Evolutionary conservation across 2,888 invertebrate species (phyloP), one percentile per base, ranked within the genome.

Genomic region (Ceraclea dissimilis): DNA sequence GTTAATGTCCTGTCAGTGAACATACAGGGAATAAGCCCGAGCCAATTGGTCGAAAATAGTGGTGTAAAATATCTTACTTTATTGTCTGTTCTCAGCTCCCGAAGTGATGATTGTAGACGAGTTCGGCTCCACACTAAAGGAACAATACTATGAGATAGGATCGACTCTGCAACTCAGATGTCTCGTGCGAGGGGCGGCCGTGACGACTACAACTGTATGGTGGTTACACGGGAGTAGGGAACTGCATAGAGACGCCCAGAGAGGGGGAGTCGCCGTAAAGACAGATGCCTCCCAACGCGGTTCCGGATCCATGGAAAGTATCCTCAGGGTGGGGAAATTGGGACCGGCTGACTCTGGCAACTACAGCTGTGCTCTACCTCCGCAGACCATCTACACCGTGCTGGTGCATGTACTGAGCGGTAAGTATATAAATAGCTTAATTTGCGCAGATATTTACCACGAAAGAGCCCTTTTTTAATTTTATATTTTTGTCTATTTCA

Each of bases 381-480:
- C 85, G 43, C 83, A 84, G 13, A 75, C 80, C 21, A 79, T 84
- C 0, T 82, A 85, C 63, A 82, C 81, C 11, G 84, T 85, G 31
- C 78, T 82, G 46, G 85, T 86, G 43, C 85, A 86, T 66, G 85
- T 86, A 18, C 78, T 86, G 52, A 85, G 85, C 66, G 85, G 85
- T 76, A 78, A n/a, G 54, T 48, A 19, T 17, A 13, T 49, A 5
- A 4, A 13, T 49, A 5, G 5, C 26, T 26, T 26, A 4, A 26
- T 26, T 26, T 26, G 10, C 10, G 4, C 26, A 26, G 10, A 26
- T 10, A 26, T 26, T 26, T 26, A 26, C 10, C 10, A 26, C 26
- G 4, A 26, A 26, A 26, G 4, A 26, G 10, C 26, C 26, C 10
- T 26, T 26, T 26, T 26, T 4, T 26, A 26, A 26, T 10, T 10